Evolutionary conservation across 2,888 invertebrate genomes (phyloP), one percentile per base, ranked within the genome.

Genomic region (Drosophila kambysellisi): DNA sequence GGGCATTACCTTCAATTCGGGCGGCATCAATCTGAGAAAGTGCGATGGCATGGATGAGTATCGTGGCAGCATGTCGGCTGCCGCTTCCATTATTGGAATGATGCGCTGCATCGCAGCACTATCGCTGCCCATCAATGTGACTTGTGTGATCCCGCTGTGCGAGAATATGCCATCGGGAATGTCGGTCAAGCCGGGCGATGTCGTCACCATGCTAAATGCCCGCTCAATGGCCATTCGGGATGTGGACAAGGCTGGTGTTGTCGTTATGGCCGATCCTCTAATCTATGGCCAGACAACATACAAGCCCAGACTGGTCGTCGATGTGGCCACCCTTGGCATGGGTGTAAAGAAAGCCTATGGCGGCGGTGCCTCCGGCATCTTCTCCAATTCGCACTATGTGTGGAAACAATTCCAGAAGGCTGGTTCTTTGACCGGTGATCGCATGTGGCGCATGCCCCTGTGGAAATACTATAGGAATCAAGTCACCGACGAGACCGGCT

Each of bases 221-320:
- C 75, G 94, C 63, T 92, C 95, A 89, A 73, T 93, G 74, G 91
- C 92, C 2, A 86, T 93, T 15, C 86, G 92, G 0, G 95, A 92
- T 94, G 95, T 92, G 1, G 96, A 97, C 82, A 95, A 96, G 43
- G 97, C 97, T 74, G 97, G 97, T 0, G 94, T 97, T n/a, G 94
- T 98, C 8, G 94, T 96, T 11, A 93, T 98, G 79, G 96, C 97
- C 1, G 98, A 98, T 93, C 96, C 97, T 17, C 92, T 98, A 53
- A 95, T 95, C 48, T 97, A 97, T 92, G 96, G 97, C 3, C 95
- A 96, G 77, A 95, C 95, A 93, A 95, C 78, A 91, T 94, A 94
- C 73, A 94, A 94, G 53, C 94, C 95, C 0, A 92, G 93, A 17
- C 90, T 94, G 5, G 93, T 95, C 7, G 84, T 95, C 20, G 95